A percentile compares a stretch with the other conserved stretches of the same genome.
Evolutionary conservation across 2,113 vertebrate species (phyloP).

Genomic region (Lophochroa leadbeateri): DNA sequence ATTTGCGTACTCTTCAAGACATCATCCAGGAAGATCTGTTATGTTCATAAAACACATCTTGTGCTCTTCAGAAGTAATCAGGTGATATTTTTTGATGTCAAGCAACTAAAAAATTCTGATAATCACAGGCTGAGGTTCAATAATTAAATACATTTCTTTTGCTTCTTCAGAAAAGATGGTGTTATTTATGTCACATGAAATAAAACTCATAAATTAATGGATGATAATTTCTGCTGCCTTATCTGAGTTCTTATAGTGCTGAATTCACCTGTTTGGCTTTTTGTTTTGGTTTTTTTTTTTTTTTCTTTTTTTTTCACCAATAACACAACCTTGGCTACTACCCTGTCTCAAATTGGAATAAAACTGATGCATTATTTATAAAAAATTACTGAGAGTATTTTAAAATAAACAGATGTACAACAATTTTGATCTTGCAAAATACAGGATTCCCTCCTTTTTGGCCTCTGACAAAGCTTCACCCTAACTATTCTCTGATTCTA

Average conservation of each 20-base stretch:
- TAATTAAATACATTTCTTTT: not conserved
- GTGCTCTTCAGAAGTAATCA: not conserved
- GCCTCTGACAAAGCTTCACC: not conserved
- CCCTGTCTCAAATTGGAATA: not conserved
- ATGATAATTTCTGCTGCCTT: not conserved
- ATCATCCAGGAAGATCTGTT: not conserved
- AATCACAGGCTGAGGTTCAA: not conserved
- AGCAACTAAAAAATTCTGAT: not conserved
- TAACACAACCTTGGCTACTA: not conserved
- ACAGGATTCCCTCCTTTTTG: not conserved
- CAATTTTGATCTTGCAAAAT: not conserved
- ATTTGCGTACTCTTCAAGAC: not conserved
- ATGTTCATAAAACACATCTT: not conserved
- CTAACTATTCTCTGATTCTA: not conserved
- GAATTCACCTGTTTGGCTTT: not conserved
- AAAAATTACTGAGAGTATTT: not conserved
- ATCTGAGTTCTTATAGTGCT: fast-evolving
- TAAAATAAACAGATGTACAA: not conserved
- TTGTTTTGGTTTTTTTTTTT: not conserved
- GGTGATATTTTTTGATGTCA: not conserved
- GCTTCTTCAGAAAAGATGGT: not conserved
- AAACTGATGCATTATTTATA: not conserved
- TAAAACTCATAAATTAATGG: not conserved
- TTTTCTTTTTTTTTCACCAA: not conserved
- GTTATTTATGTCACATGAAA: not conserved